Conservation (phyloP, 2,113 vertebrate genomes). For the Suricata suricatta region DNA sequence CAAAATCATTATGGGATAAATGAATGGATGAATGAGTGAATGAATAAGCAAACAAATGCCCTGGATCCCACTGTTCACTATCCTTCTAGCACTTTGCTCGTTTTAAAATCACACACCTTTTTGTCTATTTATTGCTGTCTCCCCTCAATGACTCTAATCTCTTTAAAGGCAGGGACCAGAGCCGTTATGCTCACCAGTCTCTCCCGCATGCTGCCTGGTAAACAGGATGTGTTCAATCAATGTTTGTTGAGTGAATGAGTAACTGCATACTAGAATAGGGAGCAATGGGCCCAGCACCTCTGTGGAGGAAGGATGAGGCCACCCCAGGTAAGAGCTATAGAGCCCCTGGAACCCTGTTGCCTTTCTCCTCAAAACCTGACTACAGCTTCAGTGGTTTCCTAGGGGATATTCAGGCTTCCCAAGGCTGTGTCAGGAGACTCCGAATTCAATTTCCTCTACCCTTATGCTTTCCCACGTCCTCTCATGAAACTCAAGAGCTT, state of each 20-base stretch:
- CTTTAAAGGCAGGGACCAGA: neutral
- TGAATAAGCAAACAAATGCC: neutral
- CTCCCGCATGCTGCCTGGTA: neutral
- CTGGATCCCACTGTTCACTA: neutral
- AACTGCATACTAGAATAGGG: neutral
- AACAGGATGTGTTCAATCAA: neutral
- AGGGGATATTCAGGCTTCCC: neutral
- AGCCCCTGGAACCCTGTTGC: neutral
- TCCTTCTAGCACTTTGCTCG: neutral
- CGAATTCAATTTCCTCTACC: neutral
- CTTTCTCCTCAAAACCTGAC: neutral
- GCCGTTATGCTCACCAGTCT: neutral
- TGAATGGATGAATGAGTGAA: neutral
- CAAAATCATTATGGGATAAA: neutral
- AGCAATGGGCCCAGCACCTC: neutral
- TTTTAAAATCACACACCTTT: neutral
- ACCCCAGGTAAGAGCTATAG: accelerated
- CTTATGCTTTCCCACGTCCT: neutral
- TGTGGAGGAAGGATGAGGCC: neutral
- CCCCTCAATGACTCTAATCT: neutral
- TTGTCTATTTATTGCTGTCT: neutral
- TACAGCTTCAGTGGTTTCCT: neutral
- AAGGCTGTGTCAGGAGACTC: neutral
- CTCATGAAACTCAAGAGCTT: neutral
- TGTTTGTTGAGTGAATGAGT: neutral